Evolutionary conservation across 1,140 invertebrate species (phyloP).

Genomic region (Gryon sp.): DNA sequence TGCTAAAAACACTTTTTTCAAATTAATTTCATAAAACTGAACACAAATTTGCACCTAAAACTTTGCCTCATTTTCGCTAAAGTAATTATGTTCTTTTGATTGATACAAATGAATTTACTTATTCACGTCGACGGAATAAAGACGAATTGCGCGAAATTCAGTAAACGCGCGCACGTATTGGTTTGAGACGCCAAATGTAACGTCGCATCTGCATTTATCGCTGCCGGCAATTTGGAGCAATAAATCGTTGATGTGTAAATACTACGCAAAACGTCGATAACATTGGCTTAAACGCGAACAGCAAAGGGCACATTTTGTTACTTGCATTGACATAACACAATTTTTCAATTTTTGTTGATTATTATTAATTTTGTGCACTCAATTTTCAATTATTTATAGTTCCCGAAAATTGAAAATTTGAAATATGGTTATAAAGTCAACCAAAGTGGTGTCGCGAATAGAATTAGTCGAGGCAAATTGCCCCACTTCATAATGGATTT

Average conservation of each 20-base stretch:
- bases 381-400: not conserved
- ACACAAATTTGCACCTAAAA: too few relatives aligned
- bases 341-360: not conserved
- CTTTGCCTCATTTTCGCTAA: too few relatives aligned
- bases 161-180: slow-evolving; percentile 21
- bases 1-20: too few relatives aligned
- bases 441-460: not conserved
- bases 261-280: slow-evolving; percentile 47
- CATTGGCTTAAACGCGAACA: slow-evolving; percentile 15
- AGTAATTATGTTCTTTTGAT: not conserved
- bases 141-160: slow-evolving; percentile 25
- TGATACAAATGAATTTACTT: slow-evolving; percentile 36
- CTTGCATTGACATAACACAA: slow-evolving; percentile 19
- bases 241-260: slow-evolving; percentile 57
- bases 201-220: slow-evolving; percentile 46
- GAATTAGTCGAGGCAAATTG: slow-evolving; percentile 1
- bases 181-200: slow-evolving; percentile 20
- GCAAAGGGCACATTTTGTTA: slow-evolving; percentile 30
- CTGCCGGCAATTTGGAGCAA: slow-evolving; percentile 40
- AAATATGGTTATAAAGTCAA: slow-evolving; percentile 3
- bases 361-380: too few relatives aligned
- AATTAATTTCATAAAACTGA: too few relatives aligned
- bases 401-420: slow-evolving; percentile 6
- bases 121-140: slow-evolving; percentile 39
- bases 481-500: slow-evolving; percentile 8